Conservation (phyloP, 2,797 vertebrate genomes). For the Pseudocheirus occidentalis region DNA sequence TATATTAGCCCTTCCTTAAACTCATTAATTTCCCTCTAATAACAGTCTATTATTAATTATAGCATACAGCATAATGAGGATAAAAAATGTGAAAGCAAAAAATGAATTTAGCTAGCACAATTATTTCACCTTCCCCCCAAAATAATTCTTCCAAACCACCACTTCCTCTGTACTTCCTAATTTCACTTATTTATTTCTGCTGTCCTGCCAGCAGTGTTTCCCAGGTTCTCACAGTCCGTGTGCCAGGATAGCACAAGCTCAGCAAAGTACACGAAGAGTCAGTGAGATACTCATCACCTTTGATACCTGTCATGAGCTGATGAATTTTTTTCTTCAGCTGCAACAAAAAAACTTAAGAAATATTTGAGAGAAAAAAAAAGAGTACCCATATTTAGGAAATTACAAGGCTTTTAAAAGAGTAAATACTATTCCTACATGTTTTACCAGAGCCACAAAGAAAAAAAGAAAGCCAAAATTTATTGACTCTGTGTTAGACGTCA, state of each 20-base stretch:
- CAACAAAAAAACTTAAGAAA: not conserved
- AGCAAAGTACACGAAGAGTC: not conserved
- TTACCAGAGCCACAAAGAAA: conserved; percentile 10
- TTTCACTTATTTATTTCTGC: not conserved
- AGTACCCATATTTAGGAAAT: not conserved
- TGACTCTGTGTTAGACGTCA: conserved; percentile 49
- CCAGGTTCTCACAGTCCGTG: not conserved
- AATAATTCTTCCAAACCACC: not conserved
- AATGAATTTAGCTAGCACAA: not conserved
- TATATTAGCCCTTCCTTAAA: not conserved
- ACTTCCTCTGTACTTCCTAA: not conserved
- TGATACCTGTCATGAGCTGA: not conserved
- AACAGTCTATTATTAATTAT: not conserved
- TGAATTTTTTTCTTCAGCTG: not conserved
- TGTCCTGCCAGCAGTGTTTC: not conserved
- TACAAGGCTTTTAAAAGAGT: not conserved
- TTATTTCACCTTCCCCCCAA: not conserved
- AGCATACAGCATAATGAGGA: not conserved
- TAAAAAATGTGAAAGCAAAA: not conserved
- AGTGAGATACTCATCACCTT: not conserved
- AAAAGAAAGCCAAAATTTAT: conserved; percentile 45
- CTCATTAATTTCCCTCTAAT: not conserved
- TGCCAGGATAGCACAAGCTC: not conserved
- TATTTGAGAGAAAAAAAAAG: not conserved
- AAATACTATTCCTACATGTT: conserved; percentile 23